Conservation (phyloP, 2,888 invertebrate genomes). For the Pollenia angustigena region DNA sequence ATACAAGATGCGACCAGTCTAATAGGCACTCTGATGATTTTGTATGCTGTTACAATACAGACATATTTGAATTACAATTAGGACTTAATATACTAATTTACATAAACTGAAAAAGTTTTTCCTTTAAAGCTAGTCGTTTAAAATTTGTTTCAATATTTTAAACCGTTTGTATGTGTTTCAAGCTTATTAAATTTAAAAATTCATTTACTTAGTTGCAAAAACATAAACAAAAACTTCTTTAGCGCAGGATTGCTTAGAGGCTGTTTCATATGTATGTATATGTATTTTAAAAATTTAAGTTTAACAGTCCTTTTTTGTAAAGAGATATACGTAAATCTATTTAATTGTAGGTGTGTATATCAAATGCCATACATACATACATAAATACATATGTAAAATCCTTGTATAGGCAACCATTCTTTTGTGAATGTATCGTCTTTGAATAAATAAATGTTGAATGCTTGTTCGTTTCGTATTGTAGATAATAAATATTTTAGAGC, state of each 20-base stretch:
- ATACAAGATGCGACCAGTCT: no score
- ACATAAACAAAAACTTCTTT: background rate
- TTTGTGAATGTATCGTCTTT: slow-evolving; percentile 44
- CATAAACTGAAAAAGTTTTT: background rate
- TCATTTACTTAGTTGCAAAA: background rate
- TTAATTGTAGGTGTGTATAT: background rate
- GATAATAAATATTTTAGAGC: slow-evolving; percentile 57
- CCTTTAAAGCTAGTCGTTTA: background rate
- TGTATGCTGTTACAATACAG: no score
- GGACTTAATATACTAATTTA: background rate
- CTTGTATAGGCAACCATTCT: background rate
- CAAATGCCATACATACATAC: background rate
- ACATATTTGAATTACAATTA: background rate
- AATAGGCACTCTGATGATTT: no score
- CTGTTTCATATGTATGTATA: no score
- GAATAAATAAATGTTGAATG: slow-evolving; percentile 46
- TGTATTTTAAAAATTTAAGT: slow-evolving; percentile 5
- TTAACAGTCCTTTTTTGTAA: background rate
- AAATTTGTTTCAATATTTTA: no score
- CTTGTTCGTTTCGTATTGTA: slow-evolving; percentile 29
- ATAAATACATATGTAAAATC: background rate
- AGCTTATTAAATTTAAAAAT: slow-evolving; percentile 10
- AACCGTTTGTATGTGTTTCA: background rate
- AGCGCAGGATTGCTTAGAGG: background rate
- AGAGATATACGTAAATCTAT: background rate